Base-by-base conservation (phyloP, 2,113 vertebrate genomes). In the Pangasianodon hypophthalmus region DNA sequence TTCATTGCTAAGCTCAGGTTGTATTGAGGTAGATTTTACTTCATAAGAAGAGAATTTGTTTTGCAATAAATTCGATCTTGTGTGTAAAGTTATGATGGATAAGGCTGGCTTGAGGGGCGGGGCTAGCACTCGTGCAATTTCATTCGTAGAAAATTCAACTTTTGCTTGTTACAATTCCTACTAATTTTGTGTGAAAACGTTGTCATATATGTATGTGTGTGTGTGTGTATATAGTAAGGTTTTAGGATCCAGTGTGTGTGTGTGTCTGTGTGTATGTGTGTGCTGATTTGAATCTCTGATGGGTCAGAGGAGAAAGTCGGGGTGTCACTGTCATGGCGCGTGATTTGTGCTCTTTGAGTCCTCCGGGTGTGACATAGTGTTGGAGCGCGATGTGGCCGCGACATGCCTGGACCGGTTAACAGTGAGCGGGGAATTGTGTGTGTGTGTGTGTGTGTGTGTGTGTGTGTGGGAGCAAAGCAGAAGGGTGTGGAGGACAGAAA, bases 381-480 rank as follows among this genome's bases (percentile, higher is more conserved):
- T 87, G 32, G 85, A 58, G 58, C 92, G 90, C 88, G 92, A 94
- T 92, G 91, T 94, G 89, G 93, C 89, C 90, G 83, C 75, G 94
- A 92, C 95, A 56, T 92, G 95, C 93, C 93, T 90, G 94, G 94
- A 93, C 94, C 91, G 19, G 90, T 91, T 90, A 88, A 89, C 91
- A 89, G 80, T 62, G 46, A 16, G 50, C 50, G 9, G 32, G 58
- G 71, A 85, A n/a, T 64, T 73, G 62, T 83, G 80, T 71, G 46
- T 71, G 46, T 82, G n/a, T 80, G 73, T 80, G 50, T 73, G 41
- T 75, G 88, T 85, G 83, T 85, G 67, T 75, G 69, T 56, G 64
- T 48, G 52, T 86, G 85, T 26, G 18, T 88, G 62, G 19, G 80
- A 56, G 80, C 29, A 50, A 50, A 52, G 79, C 37, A 80, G 50